Evolutionary conservation across 2,888 invertebrate species (phyloP).

Genomic region (Microplitis deprimator): DNA sequence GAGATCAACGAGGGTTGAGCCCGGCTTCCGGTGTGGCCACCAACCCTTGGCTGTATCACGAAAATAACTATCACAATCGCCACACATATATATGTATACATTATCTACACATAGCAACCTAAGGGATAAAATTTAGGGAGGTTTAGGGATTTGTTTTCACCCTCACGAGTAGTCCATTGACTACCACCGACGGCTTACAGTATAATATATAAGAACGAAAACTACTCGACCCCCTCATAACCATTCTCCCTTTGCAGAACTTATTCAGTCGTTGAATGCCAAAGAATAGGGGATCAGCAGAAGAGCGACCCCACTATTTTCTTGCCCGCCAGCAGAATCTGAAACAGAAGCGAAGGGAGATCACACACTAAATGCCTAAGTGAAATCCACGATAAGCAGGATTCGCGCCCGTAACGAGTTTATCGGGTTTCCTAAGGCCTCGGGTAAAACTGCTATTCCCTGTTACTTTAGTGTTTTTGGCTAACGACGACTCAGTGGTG

Average conservation of each 20-base stretch:
- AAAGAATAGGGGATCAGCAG: background rate
- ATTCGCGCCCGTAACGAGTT: slow-evolving; percentile 68
- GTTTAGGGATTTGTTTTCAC: slow-evolving; percentile 55
- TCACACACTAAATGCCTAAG: slow-evolving; percentile 50
- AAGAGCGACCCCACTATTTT: background rate
- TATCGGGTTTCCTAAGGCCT: slow-evolving; percentile 54
- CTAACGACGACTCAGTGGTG: background rate
- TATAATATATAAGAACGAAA: background rate
- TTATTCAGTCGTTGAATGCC: background rate
- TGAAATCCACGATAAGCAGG: slow-evolving; percentile 64
- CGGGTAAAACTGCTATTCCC: background rate
- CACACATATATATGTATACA: slow-evolving; percentile 28
- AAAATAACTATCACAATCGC: slow-evolving; percentile 62
- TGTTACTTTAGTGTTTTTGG: background rate
- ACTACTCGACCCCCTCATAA: slow-evolving; percentile 1
- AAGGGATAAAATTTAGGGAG: slow-evolving; percentile 26
- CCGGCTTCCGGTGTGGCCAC: slow-evolving; percentile 40
- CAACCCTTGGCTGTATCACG: slow-evolving; percentile 48
- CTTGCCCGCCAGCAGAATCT: background rate
- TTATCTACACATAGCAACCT: slow-evolving; percentile 14
- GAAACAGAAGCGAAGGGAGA: background rate
- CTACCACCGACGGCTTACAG: background rate
- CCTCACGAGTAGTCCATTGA: slow-evolving; percentile 40
- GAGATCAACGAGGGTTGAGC: slow-evolving; percentile 44
- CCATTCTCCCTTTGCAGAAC: background rate